A percentile compares a stretch with the other conserved stretches of the same genome.
Conservation (phyloP, 1,140 invertebrate species). For the Melitaea cinxia region DNA sequence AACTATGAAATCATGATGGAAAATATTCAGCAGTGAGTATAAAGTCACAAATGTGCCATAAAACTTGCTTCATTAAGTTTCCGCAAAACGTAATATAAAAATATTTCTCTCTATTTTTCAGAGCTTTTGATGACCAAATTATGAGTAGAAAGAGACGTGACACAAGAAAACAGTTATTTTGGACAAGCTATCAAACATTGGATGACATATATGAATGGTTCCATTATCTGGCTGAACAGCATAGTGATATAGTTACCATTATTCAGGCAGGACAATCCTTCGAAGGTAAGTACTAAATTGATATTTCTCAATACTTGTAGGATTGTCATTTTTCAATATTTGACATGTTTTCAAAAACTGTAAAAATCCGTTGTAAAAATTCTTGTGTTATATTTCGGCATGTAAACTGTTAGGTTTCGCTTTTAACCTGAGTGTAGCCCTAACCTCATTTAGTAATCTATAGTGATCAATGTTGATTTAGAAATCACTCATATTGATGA, state of each 20-base stretch:
- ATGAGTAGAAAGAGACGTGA: slow-evolving; percentile 49
- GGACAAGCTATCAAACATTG: slow-evolving; percentile 64
- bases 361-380: too few relatives aligned
- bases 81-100: background rate
- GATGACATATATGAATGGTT: slow-evolving; percentile 70
- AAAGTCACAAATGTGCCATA: background rate
- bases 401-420: too few relatives aligned
- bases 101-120: slow-evolving; percentile 39
- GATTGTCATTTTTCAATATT: too few relatives aligned
- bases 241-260: slow-evolving; percentile 54
- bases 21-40: slow-evolving; percentile 70
- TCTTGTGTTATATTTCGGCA: too few relatives aligned
- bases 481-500: too few relatives aligned
- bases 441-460: too few relatives aligned
- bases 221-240: slow-evolving; percentile 48
- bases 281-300: slow-evolving; percentile 56
- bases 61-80: background rate
- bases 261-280: slow-evolving; percentile 53
- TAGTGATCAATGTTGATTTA: too few relatives aligned
- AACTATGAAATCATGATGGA: slow-evolving; percentile 52
- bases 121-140: slow-evolving; percentile 63
- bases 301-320: too few relatives aligned
- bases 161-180: slow-evolving; percentile 45
- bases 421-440: too few relatives aligned
- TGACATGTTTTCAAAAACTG: too few relatives aligned